phyloP scores from a whole-genome alignment of 2,888 invertebrate genomes.

The Athalia rosae region DNA sequence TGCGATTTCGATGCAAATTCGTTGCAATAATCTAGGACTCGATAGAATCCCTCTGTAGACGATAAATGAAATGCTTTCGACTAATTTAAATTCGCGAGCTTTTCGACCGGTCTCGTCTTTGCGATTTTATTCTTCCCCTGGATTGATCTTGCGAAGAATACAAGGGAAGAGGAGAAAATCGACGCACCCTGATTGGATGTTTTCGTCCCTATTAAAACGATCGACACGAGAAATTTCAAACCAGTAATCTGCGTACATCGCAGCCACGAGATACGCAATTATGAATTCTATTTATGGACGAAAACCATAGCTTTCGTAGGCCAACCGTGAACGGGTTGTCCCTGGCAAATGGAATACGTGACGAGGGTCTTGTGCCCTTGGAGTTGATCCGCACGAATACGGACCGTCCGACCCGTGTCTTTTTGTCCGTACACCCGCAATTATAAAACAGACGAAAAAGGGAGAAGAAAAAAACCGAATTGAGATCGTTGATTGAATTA shows the following conservation, averaged over 20 bases:
- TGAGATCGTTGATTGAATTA: no score
- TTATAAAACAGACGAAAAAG: no score
- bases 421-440: no score
- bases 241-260: no score
- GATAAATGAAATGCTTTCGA: not conserved
- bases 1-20: conserved; percentile 35
- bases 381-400: conserved; percentile 3
- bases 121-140: no score
- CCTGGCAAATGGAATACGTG: conserved; percentile 12
- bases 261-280: not conserved
- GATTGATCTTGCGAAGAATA: no score
- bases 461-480: no score
- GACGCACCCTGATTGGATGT: no score
- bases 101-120: not conserved
- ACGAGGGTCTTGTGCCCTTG: not conserved
- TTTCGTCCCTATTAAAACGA: no score
- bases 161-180: no score
- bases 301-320: not conserved
- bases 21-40: not conserved
- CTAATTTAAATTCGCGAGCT: not conserved
- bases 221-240: no score
- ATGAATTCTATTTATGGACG: conserved; percentile 12
- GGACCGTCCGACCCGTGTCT: not conserved
- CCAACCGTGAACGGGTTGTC: not conserved
- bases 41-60: not conserved